Conservation (phyloP, 2,888 invertebrate genomes). For the Apocheima hispidaria region DNA sequence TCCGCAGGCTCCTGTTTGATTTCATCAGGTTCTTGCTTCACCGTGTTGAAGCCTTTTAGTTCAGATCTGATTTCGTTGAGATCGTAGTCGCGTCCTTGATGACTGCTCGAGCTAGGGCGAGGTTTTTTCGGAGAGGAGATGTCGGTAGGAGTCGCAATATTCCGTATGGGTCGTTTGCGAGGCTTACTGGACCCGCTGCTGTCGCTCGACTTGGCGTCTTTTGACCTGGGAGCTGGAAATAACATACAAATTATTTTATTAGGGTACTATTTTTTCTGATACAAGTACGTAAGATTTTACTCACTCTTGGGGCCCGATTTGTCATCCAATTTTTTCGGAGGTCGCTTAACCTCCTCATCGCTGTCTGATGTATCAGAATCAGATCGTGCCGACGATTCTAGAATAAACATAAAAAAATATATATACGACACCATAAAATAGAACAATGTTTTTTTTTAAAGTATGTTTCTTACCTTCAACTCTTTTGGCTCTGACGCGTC, state of each 20-base stretch:
- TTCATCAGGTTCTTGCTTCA: constrained; percentile 80
- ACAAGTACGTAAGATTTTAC: constrained; percentile 29
- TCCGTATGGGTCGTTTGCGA: constrained; percentile 73
- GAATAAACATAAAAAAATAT: constrained; percentile 31
- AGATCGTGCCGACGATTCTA: constrained; percentile 77
- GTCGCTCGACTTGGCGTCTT: constrained; percentile 76
- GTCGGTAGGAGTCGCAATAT: constrained; percentile 66
- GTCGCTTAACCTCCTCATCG: constrained; percentile 77
- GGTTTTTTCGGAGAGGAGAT: constrained; percentile 73
- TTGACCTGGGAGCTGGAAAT: constrained; percentile 67
- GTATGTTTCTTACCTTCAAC: constrained; percentile 65
- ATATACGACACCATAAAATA: not conserved
- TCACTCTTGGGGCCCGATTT: constrained; percentile 71
- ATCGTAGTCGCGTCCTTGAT: constrained; percentile 90
- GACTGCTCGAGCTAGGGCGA: constrained; percentile 59
- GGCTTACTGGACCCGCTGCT: constrained; percentile 76
- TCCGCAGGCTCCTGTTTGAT: constrained; percentile 66
- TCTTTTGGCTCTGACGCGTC: constrained; percentile 73
- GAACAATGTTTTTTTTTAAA: not conserved
- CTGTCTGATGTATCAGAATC: constrained; percentile 84
- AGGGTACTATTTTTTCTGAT: not conserved
- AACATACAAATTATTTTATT: not conserved
- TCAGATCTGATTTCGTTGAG: constrained; percentile 94
- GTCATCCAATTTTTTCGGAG: constrained; percentile 74
- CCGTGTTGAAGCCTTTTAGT: constrained; percentile 90